A percentile compares a stretch with the other conserved stretches of the same genome.
These are phyloP conservation scores for Amazona vittata DNA, from an alignment of 2,113 vertebrate species.

Conservation along the genomic window DNA sequence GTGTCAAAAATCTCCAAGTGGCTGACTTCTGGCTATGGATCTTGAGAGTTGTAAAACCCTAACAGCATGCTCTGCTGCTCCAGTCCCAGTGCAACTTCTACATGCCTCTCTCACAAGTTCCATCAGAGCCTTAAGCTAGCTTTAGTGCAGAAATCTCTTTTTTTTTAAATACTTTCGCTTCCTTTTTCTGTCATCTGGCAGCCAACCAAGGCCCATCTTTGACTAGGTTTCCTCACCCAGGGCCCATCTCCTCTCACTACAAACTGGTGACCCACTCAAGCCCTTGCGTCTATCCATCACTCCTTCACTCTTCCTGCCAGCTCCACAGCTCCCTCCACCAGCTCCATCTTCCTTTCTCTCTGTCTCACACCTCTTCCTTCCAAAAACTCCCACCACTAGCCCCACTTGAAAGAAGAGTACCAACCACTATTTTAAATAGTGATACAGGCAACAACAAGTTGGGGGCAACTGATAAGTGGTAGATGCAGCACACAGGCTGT, in stretches of 20 bases:
- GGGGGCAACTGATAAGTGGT: not conserved
- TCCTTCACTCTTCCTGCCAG: not conserved
- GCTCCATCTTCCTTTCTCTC: not conserved
- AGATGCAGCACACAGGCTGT: not conserved
- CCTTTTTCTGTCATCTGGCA: not conserved
- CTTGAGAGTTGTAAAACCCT: not conserved
- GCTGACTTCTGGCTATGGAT: not conserved
- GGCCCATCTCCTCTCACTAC: not conserved
- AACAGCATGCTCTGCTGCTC: not conserved
- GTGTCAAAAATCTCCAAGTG: not conserved
- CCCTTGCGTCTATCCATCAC: too few species aligned
- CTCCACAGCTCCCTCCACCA: not conserved
- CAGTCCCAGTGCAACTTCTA: not conserved
- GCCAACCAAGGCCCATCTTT: not conserved
- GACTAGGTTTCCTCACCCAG: accelerated
- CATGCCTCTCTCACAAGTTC: not conserved
- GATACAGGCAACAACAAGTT: not conserved
- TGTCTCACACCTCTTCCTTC: not conserved
- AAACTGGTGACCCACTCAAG: not conserved
- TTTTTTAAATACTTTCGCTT: not conserved
- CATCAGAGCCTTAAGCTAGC: not conserved
- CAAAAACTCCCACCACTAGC: not conserved
- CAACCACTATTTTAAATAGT: not conserved
- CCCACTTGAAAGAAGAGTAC: not conserved
- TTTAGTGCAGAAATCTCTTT: not conserved